A percentile compares a stretch with the other conserved stretches of the same genome.
phyloP scores from a whole-genome alignment of 2,113 vertebrate species.

The Zosterops borbonicus region DNA sequence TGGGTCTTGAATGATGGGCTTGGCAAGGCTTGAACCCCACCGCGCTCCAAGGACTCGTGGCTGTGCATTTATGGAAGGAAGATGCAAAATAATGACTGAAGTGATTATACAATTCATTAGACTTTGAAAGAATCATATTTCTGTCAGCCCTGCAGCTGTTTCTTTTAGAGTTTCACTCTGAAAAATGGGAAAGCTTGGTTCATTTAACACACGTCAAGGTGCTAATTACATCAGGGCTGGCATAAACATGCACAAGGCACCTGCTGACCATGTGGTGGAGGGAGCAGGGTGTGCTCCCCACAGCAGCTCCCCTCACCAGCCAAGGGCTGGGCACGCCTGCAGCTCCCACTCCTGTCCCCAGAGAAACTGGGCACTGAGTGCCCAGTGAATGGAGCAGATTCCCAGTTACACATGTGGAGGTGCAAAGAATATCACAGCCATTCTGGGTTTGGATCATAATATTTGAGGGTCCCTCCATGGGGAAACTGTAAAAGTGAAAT shows the following conservation, averaged over 20 bases:
- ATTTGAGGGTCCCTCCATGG: neutral
- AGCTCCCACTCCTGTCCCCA: rapidly evolving
- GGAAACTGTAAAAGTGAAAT: neutral
- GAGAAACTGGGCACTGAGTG: neutral
- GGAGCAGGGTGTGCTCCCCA: neutral
- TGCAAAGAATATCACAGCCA: neutral
- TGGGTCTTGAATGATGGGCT: neutral
- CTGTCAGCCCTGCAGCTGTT: constrained; percentile 53
- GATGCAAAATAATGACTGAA: constrained; percentile 32
- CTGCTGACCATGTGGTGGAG: constrained; percentile 23
- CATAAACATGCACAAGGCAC: constrained; percentile 18
- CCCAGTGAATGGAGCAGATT: neutral
- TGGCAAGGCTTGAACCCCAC: neutral
- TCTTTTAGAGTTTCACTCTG: constrained; percentile 27
- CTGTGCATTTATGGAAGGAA: neutral
- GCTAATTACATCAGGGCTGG: constrained; percentile 47
- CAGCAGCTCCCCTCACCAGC: rapidly evolving
- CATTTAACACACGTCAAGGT: constrained; percentile 35
- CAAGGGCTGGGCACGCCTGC: neutral
- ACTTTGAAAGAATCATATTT: constrained; percentile 46
- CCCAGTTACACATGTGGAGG: rapidly evolving
- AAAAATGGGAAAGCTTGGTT: constrained; percentile 33
- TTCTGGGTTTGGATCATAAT: neutral
- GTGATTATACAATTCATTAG: constrained; percentile 54
- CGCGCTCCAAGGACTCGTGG: neutral